Evolutionary conservation across 2,888 invertebrate species (phyloP).

Genomic region (Epinotia demarniana): DNA sequence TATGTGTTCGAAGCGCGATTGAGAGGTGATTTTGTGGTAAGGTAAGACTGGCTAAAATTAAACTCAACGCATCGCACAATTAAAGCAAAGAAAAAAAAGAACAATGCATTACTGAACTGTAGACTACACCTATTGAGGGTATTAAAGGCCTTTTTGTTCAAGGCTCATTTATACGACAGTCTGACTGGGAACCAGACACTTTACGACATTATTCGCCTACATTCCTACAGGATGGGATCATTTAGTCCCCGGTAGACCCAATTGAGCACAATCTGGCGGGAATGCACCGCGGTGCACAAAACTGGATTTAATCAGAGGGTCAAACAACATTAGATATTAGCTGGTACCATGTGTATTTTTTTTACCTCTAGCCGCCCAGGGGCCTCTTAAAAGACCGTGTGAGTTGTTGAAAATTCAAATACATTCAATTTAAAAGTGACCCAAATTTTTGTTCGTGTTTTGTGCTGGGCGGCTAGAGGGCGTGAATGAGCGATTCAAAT

Average conservation of each 20-base stretch:
- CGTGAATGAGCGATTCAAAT: too few species aligned
- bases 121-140: too few species aligned
- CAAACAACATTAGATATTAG: background rate
- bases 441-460: too few species aligned
- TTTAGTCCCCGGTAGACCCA: constrained; percentile 58
- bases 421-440: too few species aligned
- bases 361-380: background rate
- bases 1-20: too few species aligned
- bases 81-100: background rate
- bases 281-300: constrained; percentile 48
- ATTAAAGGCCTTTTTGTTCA: background rate
- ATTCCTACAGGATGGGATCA: constrained; percentile 59
- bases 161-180: background rate
- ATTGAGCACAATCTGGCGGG: constrained; percentile 58
- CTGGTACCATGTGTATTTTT: background rate
- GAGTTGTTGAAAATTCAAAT: too few species aligned
- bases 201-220: constrained; percentile 56
- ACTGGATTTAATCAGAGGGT: constrained; percentile 25
- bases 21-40: too few species aligned
- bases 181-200: constrained; percentile 46
- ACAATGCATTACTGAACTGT: background rate
- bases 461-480: too few species aligned
- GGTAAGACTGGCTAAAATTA: too few species aligned
- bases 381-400: too few species aligned
- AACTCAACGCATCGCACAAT: too few species aligned